Base-by-base conservation (phyloP, 2,888 invertebrate genomes). In the Prenolepis imparis region DNA sequence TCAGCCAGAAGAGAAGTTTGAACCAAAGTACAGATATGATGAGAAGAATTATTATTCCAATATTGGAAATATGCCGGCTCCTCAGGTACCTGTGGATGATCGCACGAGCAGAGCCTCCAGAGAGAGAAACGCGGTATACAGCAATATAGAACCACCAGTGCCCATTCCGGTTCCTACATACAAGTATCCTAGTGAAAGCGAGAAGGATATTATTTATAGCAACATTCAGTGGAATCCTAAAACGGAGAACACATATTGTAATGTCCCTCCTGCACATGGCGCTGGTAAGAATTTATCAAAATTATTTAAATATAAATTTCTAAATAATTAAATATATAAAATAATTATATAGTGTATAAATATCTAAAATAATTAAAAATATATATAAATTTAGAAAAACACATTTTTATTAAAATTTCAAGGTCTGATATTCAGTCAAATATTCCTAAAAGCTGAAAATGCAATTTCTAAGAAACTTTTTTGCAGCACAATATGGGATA, bases 191-290 rank as follows among this genome's bases (percentile, higher is more conserved):
- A 59, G 44, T 5, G 91, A 91, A 55, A 94, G 95, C 63, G 95
- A 95, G 81, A 95, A 95, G 77, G 95, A 95, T 41, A 93, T 96
- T 86, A 95, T 96, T 83, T 96, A 96, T 88, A 95, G 95, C 84
- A 96, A 96, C 88, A 95, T 96, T 86, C 94, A 95, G 48, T 95
- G 96, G 94, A 95, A 95, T 67, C 92, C 94, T 78, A 95, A 92
- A 91, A 94, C 92, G 21, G 95, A 95, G 87, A 94, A 95, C 80
- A 95, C 96, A 52, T 97, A 97, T 91, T 96, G 96, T 86, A 97
- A 97, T 92, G 93, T 96, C 89, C 90, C 92, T 57, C 72, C 93
- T 52, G 83, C 87, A 41, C 93, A 94, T 81, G 89, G 83, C 86
- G 92, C 89, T 83, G 93, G 93, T 94, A 88, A 86, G 82, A 55